These are phyloP conservation scores for Tetramorium bicarinatum DNA, from an alignment of 2,888 invertebrate genomes.

Conservation along the genomic window DNA sequence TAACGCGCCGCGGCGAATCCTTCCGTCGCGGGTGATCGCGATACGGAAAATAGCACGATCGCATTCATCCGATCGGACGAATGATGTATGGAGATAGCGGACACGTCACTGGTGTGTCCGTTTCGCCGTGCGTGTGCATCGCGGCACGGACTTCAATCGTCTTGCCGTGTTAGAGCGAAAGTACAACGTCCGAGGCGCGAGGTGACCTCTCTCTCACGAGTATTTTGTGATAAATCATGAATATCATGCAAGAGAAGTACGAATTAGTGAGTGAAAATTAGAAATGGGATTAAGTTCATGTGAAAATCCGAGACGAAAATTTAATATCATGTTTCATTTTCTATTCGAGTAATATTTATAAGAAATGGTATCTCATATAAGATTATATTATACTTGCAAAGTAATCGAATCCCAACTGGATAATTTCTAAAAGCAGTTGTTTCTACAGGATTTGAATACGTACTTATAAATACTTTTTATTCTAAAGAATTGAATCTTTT, in stretches of 20 bases:
- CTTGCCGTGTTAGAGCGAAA: slow-evolving; percentile 10
- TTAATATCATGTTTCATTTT: no score
- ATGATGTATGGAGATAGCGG: slow-evolving; percentile 9
- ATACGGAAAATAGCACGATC: slow-evolving; percentile 31
- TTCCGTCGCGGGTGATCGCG: slow-evolving; percentile 36
- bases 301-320: no score
- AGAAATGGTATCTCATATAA: no score
- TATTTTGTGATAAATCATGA: neutral
- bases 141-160: slow-evolving; percentile 3
- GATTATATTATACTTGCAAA: no score
- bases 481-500: no score
- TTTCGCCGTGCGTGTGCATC: neutral
- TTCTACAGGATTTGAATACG: no score
- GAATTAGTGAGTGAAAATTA: neutral
- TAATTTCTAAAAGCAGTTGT: no score
- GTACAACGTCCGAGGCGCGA: neutral
- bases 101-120: slow-evolving; percentile 15
- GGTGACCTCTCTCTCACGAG: neutral
- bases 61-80: slow-evolving; percentile 8
- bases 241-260: neutral
- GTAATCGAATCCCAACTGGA: no score
- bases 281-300: no score
- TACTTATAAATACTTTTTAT: no score
- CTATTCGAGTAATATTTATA: no score
- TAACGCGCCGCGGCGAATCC: slow-evolving; percentile 33